A percentile compares a stretch with the other conserved stretches of the same genome.
These are phyloP conservation scores for Scaeva pyrastri DNA, from an alignment of 2,888 invertebrate species.

Conservation along the genomic window DNA sequence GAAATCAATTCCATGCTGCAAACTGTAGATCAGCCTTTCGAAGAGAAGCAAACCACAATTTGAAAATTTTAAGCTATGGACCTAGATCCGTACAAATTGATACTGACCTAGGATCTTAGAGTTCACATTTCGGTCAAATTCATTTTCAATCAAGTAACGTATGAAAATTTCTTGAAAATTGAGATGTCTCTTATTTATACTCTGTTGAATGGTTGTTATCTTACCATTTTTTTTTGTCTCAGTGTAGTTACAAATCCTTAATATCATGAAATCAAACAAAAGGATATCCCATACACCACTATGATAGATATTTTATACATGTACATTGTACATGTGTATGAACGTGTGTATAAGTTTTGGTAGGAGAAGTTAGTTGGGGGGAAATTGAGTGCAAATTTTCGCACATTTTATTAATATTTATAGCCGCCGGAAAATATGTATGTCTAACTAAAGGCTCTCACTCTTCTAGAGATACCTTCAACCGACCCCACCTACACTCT, in stretches of 20 bases:
- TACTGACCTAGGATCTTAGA: too few relatives aligned
- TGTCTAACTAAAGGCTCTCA: conserved; percentile 28
- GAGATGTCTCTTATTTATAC: too few relatives aligned
- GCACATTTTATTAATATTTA: conserved; percentile 76
- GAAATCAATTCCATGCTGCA: too few relatives aligned
- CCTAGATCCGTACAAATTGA: too few relatives aligned
- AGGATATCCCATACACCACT: neutral
- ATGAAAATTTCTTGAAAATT: too few relatives aligned
- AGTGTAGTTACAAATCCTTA: neutral
- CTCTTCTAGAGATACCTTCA: neutral
- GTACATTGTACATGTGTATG: neutral
- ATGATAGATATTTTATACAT: too few relatives aligned
- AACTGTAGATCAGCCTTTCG: too few relatives aligned
- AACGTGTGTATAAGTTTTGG: neutral
- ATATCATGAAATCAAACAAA: neutral
- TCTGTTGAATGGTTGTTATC: neutral
- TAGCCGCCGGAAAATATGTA: conserved; percentile 46
- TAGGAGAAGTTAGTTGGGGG: conserved; percentile 27
- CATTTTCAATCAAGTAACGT: too few relatives aligned
- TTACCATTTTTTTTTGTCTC: neutral
- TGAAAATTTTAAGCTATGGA: too few relatives aligned
- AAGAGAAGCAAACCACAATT: too few relatives aligned
- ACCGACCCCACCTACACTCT: neutral
- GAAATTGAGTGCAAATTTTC: conserved; percentile 72
- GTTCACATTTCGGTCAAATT: too few relatives aligned